These are phyloP conservation scores for Rhopalosiphum maidis DNA, from an alignment of 1,140 invertebrate species.

Conservation along the genomic window DNA sequence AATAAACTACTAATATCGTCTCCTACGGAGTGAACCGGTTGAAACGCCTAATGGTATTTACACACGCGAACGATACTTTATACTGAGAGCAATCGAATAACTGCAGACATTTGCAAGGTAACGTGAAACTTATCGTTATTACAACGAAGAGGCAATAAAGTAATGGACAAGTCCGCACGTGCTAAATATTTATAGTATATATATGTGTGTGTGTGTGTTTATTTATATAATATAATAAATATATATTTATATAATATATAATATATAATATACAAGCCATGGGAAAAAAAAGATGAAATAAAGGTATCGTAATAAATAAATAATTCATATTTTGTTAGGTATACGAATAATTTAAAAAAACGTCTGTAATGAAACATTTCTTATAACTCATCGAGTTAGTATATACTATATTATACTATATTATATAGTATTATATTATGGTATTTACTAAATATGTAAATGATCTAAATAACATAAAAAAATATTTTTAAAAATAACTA, in stretches of 20 bases:
- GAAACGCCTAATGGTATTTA: slow-evolving; percentile 8
- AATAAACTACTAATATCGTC: background rate
- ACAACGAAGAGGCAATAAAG: background rate
- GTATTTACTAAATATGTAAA: background rate
- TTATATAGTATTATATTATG: background rate
- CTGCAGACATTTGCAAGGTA: background rate
- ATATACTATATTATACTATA: too few relatives aligned
- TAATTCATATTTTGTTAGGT: background rate
- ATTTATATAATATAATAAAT: too few relatives aligned
- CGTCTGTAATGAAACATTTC: background rate
- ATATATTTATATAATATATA: too few relatives aligned
- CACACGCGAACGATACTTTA: background rate
- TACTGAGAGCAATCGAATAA: background rate
- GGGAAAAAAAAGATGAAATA: background rate
- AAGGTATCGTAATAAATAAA: background rate
- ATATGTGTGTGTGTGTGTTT: too few relatives aligned
- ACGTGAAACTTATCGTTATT: slow-evolving; percentile 18
- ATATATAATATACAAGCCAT: too few relatives aligned
- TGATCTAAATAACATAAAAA: background rate
- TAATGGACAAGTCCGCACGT: background rate
- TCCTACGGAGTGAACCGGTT: slow-evolving; percentile 24
- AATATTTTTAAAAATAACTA: background rate
- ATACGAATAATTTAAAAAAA: background rate
- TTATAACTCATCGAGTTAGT: background rate
- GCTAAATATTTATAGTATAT: background rate